Evolutionary conservation across 2,888 invertebrate species (phyloP).

Genomic region (Cephus nigrinus): DNA sequence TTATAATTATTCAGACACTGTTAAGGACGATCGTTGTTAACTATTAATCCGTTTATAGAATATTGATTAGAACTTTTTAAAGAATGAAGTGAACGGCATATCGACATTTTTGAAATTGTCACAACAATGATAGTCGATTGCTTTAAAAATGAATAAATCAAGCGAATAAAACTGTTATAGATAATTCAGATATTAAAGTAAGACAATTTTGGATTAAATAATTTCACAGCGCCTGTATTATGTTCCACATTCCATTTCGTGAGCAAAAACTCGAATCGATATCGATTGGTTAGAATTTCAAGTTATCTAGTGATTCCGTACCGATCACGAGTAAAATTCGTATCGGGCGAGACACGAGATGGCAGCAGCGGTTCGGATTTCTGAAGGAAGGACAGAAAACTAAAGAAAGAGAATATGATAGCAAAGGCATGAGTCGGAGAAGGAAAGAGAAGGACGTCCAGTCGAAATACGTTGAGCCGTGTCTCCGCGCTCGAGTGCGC

Average conservation of each 20-base stretch:
- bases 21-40: background rate
- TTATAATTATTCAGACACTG: background rate
- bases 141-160: background rate
- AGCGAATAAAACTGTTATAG: background rate
- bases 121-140: background rate
- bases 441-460: background rate
- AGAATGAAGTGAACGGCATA: background rate
- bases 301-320: background rate
- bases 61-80: too few relatives aligned
- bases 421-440: background rate
- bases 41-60: too few relatives aligned
- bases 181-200: background rate
- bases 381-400: background rate
- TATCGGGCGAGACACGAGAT: background rate
- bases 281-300: background rate
- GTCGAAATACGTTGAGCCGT: conserved; percentile 14
- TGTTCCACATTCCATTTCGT: background rate
- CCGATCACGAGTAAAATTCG: background rate
- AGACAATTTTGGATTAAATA: background rate
- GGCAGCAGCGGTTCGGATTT: background rate
- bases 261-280: background rate
- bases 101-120: background rate
- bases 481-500: conserved; percentile 44
- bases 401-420: background rate
- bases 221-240: background rate